A percentile compares a stretch with the other conserved stretches of the same genome.
Conservation (phyloP, 2,113 vertebrate genomes). For the Manacus vitellinus region DNA sequence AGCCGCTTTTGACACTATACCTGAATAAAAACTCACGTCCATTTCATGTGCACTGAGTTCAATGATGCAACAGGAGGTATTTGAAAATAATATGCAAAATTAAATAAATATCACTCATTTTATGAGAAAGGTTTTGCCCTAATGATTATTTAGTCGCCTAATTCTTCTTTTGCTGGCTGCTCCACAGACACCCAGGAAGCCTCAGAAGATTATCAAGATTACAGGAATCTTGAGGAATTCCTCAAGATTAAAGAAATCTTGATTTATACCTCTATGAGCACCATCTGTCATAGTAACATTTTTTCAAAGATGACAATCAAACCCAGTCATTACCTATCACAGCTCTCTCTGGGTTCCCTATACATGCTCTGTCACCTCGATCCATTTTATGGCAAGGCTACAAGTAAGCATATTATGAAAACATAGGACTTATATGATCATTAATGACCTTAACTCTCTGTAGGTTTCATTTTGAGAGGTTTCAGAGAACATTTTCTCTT, state of each 20-base stretch:
- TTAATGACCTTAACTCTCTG: neutral
- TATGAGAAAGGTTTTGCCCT: neutral
- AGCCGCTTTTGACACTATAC: neutral
- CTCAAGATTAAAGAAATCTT: neutral
- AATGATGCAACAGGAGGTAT: neutral
- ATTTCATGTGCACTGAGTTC: neutral
- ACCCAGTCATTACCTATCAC: neutral
- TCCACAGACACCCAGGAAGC: neutral
- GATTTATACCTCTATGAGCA: neutral
- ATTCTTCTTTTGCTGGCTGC: neutral
- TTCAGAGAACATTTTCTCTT: neutral
- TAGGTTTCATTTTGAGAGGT: neutral
- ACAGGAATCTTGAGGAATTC: neutral
- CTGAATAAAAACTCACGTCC: neutral
- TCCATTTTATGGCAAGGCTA: neutral
- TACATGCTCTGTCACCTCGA: neutral
- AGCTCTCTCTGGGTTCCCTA: neutral
- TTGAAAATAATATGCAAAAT: neutral
- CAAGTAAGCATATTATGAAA: neutral
- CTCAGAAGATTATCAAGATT: neutral
- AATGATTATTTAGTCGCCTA: neutral
- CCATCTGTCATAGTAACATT: neutral
- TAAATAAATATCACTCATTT: neutral
- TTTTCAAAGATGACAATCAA: neutral
- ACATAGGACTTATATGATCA: neutral